phyloP scores from a whole-genome alignment of 2,888 invertebrate genomes.

The Drosophila testacea region DNA sequence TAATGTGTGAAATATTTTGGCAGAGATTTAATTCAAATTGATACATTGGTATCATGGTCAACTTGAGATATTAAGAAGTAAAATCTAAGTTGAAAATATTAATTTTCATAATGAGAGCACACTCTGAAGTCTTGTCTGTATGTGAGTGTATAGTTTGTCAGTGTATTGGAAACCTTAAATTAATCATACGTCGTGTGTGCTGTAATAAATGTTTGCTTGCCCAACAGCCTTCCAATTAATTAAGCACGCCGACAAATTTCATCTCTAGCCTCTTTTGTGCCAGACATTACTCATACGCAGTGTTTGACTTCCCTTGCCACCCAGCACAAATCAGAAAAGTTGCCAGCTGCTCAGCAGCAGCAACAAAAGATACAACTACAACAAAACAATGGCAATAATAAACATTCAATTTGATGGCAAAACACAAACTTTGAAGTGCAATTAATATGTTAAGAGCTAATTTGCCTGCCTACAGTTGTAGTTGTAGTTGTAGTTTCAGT shows the following conservation, averaged over 20 bases:
- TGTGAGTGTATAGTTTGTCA: neutral
- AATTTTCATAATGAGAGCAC: neutral
- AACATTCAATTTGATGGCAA: slow-evolving; percentile 44
- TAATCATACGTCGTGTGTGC: slow-evolving; percentile 40
- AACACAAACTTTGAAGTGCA: slow-evolving; percentile 49
- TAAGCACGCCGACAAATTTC: slow-evolving; percentile 33
- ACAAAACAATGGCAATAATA: slow-evolving; percentile 30
- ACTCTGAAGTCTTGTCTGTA: neutral
- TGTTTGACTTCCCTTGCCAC: neutral
- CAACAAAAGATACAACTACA: slow-evolving; percentile 11
- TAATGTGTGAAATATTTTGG: neutral
- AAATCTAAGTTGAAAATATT: neutral
- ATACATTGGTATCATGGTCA: neutral
- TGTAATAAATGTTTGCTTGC: slow-evolving; percentile 28
- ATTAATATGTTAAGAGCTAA: slow-evolving; percentile 58
- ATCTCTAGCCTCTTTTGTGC: neutral
- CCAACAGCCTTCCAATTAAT: slow-evolving; percentile 45
- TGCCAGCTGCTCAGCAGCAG: slow-evolving; percentile 8
- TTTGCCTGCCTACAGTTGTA: slow-evolving; percentile 30
- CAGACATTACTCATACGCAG: slow-evolving; percentile 40
- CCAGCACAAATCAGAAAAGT: slow-evolving; percentile 10
- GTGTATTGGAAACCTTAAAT: slow-evolving; percentile 28
- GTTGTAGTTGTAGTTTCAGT: neutral
- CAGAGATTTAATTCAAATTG: neutral
- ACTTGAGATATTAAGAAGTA: neutral